Percentiles rank a stretch among this genome's conserved stretches.
These are phyloP conservation scores for Orthosia gracilis DNA, from an alignment of 2,888 invertebrate species.

Conservation along the genomic window DNA sequence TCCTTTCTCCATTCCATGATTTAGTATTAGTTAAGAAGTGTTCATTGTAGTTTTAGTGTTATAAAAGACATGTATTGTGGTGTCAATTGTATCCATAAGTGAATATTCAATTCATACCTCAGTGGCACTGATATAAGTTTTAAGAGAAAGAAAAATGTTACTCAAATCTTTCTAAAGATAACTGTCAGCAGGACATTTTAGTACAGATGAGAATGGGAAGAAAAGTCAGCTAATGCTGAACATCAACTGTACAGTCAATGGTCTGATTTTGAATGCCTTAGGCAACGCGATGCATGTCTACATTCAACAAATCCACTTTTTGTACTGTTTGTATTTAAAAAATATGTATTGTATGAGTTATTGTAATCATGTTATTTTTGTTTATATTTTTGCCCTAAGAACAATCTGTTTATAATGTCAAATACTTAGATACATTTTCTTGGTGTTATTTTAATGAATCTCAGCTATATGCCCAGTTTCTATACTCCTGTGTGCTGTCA, in stretches of 20 bases:
- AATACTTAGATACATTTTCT: conserved; percentile 7
- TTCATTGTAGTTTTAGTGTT: conserved; percentile 68
- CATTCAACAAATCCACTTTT: conserved; percentile 28
- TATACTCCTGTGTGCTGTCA: conserved; percentile 71
- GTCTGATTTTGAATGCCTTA: not conserved
- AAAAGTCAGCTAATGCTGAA: not conserved
- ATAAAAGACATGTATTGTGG: conserved; percentile 13
- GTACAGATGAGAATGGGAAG: not conserved
- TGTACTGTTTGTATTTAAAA: conserved; percentile 24
- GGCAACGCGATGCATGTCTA: conserved; percentile 26
- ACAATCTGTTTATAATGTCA: conserved; percentile 12
- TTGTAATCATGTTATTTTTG: conserved; percentile 32
- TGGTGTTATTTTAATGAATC: conserved; percentile 30
- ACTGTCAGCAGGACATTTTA: not conserved
- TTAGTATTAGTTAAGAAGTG: conserved; percentile 72
- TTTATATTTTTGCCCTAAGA: conserved; percentile 25
- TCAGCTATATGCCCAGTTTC: conserved; percentile 13
- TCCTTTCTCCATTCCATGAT: conserved; percentile 75
- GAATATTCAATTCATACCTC: not conserved
- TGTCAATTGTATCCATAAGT: not conserved
- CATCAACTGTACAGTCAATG: not conserved
- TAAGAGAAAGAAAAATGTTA: not conserved
- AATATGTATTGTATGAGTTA: conserved; percentile 34
- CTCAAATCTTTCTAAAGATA: not conserved
- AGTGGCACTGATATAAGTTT: not conserved